Evolutionary conservation across 2,888 invertebrate species (phyloP).

Genomic region (Acanthoscelides obtectus): DNA sequence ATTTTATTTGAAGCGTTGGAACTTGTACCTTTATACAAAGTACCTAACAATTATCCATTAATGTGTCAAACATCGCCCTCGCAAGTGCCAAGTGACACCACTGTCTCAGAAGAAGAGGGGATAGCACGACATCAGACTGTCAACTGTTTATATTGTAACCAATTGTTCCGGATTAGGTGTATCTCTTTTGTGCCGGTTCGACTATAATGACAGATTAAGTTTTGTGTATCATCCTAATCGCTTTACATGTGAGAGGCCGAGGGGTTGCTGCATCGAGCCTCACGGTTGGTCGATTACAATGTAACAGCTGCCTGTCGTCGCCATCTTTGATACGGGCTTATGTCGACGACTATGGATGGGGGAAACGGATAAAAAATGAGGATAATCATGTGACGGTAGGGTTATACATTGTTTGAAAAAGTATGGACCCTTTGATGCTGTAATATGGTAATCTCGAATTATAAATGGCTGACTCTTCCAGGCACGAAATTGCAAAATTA

Average conservation of each 20-base stretch:
- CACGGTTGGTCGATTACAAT: constrained; percentile 19
- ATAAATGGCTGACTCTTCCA: too few relatives aligned
- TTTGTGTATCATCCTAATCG: constrained; percentile 30
- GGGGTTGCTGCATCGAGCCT: constrained; percentile 3
- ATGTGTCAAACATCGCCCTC: too few relatives aligned
- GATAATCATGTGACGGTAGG: background rate
- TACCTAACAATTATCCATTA: too few relatives aligned
- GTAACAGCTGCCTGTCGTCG: constrained; percentile 21
- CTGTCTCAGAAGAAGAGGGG: background rate
- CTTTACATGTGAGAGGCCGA: constrained; percentile 19
- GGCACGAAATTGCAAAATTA: too few relatives aligned
- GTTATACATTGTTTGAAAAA: background rate
- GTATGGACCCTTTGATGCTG: too few relatives aligned
- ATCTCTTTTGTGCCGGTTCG: constrained; percentile 19
- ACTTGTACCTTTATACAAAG: too few relatives aligned
- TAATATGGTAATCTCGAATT: too few relatives aligned
- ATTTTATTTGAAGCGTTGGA: too few relatives aligned
- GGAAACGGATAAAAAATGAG: background rate
- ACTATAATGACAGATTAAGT: constrained; percentile 31
- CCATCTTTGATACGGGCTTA: constrained; percentile 15
- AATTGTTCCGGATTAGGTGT: constrained; percentile 21
- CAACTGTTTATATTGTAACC: constrained; percentile 18
- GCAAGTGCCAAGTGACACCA: background rate
- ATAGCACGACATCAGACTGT: constrained; percentile 7
- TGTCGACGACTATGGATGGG: background rate